Evolutionary conservation across 2,113 vertebrate genomes (phyloP).

Genomic region (Centropristis striata): DNA sequence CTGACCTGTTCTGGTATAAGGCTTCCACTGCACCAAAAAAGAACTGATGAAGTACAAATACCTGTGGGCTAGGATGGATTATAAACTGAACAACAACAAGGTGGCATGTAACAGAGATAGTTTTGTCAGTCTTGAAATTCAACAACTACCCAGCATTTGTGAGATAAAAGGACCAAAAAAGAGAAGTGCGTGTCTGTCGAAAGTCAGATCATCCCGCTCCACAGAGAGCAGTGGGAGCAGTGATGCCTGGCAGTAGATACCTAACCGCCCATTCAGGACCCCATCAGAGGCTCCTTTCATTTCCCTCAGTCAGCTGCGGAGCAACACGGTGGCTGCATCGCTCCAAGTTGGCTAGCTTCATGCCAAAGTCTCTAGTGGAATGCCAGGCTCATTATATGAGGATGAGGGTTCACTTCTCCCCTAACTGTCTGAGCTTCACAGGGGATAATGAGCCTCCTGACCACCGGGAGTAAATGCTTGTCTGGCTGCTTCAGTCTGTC

Average conservation of each 20-base stretch:
- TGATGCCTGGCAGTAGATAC: slow-evolving; percentile 24
- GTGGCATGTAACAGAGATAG: not conserved
- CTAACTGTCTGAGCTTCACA: slow-evolving; percentile 60
- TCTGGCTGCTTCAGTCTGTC: slow-evolving; percentile 44
- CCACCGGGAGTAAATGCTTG: slow-evolving; percentile 48
- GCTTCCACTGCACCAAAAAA: not conserved
- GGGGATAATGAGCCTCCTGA: slow-evolving; percentile 68
- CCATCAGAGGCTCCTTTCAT: slow-evolving; percentile 42
- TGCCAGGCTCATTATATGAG: slow-evolving; percentile 64
- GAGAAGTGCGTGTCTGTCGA: slow-evolving; percentile 1
- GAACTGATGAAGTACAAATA: not conserved
- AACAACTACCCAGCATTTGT: not conserved
- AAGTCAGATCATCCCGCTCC: slow-evolving; percentile 20
- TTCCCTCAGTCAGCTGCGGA: slow-evolving; percentile 50
- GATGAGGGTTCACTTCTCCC: slow-evolving; percentile 60
- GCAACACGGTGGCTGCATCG: slow-evolving; percentile 50
- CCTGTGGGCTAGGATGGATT: not conserved
- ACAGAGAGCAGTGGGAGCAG: slow-evolving; percentile 9
- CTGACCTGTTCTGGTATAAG: not conserved
- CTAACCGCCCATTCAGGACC: slow-evolving; percentile 47
- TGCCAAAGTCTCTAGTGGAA: slow-evolving; percentile 50
- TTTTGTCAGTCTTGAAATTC: not conserved
- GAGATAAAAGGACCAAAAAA: not conserved
- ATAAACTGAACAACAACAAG: not conserved
- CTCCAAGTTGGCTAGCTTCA: slow-evolving; percentile 32